Evolutionary conservation across 2,113 vertebrate species (phyloP).

Genomic region (Cryptotis parvus): DNA sequence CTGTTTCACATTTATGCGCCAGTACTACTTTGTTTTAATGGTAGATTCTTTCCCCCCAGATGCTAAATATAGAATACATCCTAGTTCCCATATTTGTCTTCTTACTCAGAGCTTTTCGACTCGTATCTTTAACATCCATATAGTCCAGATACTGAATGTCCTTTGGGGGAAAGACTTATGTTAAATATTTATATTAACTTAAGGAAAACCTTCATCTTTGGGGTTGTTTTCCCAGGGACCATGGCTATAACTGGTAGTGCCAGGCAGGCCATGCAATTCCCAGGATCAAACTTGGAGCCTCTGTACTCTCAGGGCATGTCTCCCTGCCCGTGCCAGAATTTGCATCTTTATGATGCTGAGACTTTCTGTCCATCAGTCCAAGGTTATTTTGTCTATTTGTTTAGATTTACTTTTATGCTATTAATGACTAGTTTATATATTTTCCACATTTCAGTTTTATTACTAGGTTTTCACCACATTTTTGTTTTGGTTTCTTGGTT

Average conservation of each 20-base stretch:
- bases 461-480: neutral
- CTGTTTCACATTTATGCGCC: neutral
- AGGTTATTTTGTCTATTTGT: neutral
- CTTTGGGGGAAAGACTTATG: too few species aligned
- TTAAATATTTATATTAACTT: neutral
- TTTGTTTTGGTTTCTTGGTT: neutral
- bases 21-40: neutral
- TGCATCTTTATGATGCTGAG: neutral
- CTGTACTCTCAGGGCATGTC: too few species aligned
- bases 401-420: slow-evolving; percentile 2
- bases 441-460: neutral
- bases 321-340: neutral
- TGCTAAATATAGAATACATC: neutral
- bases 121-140: slow-evolving; percentile 22
- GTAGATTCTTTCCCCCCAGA: neutral
- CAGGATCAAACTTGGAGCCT: too few species aligned
- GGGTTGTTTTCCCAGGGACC: too few species aligned
- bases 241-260: too few species aligned
- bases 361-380: neutral
- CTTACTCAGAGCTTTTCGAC: neutral
- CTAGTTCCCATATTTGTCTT: neutral
- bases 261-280: too few species aligned
- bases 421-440: neutral
- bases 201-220: neutral
- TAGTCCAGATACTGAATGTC: neutral